A percentile compares a stretch with the other conserved stretches of the same genome.
These are phyloP conservation scores for Macrobrachium nipponense DNA, from an alignment of 1,140 invertebrate genomes.

Conservation along the genomic window DNA sequence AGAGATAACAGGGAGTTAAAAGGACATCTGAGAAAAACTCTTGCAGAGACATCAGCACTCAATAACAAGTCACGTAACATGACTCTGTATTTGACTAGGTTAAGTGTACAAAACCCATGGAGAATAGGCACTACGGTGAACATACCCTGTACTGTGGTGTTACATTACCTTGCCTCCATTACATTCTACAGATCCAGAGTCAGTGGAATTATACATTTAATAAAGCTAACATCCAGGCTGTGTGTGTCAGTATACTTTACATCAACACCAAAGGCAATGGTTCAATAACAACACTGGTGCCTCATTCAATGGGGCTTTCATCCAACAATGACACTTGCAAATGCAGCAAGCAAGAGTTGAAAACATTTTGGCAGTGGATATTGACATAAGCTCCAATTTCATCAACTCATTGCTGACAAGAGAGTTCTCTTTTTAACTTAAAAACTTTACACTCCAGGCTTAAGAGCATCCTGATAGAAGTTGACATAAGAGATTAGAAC, in stretches of 20 bases:
- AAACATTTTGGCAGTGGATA: slow-evolving; percentile 28
- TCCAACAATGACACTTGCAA: background rate
- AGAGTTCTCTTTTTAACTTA: background rate
- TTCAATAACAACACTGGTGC: slow-evolving; percentile 2
- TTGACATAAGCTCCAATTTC: slow-evolving; percentile 10
- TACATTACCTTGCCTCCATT: slow-evolving; percentile 37
- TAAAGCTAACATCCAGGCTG: too few relatives aligned
- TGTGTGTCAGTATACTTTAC: too few relatives aligned
- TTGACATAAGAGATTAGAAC: too few relatives aligned
- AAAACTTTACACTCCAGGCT: background rate
- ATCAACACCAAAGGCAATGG: too few relatives aligned
- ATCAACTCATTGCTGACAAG: slow-evolving; percentile 2
- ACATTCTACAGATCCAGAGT: background rate
- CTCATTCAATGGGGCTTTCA: background rate
- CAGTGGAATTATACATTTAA: too few relatives aligned
- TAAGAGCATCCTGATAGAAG: background rate
- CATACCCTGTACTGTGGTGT: slow-evolving; percentile 39
- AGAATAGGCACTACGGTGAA: slow-evolving; percentile 39
- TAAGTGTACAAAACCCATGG: slow-evolving; percentile 1
- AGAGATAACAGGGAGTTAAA: slow-evolving; percentile 6
- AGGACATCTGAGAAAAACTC: too few relatives aligned
- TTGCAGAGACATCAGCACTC: background rate
- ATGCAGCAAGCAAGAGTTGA: slow-evolving; percentile 1
- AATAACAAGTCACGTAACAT: slow-evolving; percentile 1
- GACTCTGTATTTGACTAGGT: too few relatives aligned